Base-by-base conservation (phyloP, 2,797 vertebrate species). In the Lithobates pipiens region DNA sequence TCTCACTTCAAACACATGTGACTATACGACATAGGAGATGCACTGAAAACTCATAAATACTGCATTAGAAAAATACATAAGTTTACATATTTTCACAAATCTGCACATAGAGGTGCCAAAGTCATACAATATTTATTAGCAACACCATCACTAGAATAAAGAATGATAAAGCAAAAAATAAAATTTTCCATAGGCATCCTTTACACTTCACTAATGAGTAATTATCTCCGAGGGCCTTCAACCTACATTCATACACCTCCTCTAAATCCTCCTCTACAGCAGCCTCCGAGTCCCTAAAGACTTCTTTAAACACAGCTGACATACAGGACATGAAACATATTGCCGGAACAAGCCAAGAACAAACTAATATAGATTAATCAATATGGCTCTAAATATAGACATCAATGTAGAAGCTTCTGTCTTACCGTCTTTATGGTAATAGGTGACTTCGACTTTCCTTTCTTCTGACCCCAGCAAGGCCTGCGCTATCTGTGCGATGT, bases 381-480 rank as follows among this genome's bases (percentile, higher is more conserved):
- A 81, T 81, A 73, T 16, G 23, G 25, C 69, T 81, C 46, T 81
- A 71, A 72, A 34, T 73, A 81, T 42, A 73, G 68, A 61, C 1
- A 29, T 18, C 46, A 72, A 39, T 16, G 34, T 11, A 36, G 34
- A 57, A 72, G 29, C 32, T 57, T 13, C n/a, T 82, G 92, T 94
- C 93, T 99, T 95, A 99, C 98, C 98, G 90, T 99, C 96, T 94
- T 99, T 99, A 80, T 97, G 96, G 91, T 99, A 96, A 93, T 99
- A 99, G 87, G 96, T 98, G 92, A 99, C 97, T 90, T 97, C 97
- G 92, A 99, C 96, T 92, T 98, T 99, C 89, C 96, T 95, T 92
- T 99, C 98, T 88, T 99, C 98, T 1, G 98, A 98, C 39, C 98
- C 98, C 82, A 97, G 89, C 89, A 99, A 90, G 0, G 98, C 97